phyloP scores from a whole-genome alignment of 2,113 vertebrate species.

The Epinephelus moara region DNA sequence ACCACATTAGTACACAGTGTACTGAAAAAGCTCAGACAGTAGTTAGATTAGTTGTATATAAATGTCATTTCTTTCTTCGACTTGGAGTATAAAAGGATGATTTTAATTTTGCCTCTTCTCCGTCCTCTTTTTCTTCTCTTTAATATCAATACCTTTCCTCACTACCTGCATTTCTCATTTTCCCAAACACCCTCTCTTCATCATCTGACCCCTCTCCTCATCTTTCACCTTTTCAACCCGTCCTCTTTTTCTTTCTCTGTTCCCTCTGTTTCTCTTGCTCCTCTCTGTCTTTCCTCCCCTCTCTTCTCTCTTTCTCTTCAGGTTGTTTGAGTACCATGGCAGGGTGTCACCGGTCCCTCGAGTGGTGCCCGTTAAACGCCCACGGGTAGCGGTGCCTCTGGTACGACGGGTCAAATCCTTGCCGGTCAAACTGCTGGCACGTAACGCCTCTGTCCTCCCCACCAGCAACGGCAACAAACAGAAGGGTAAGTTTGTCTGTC shows the following conservation, averaged over 20 bases:
- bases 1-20: neutral
- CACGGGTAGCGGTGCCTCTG: conserved; percentile 90
- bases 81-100: neutral
- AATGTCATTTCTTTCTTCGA: neutral
- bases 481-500: conserved; percentile 84
- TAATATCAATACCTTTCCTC: too few relatives aligned
- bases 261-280: neutral
- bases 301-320: conserved; percentile 56
- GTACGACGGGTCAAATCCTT: conserved; percentile 91
- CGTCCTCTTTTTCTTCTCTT: too few relatives aligned
- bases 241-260: neutral
- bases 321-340: conserved; percentile 92
- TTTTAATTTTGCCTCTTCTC: neutral
- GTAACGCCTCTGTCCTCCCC: conserved; percentile 83
- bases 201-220: neutral
- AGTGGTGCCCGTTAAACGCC: conserved; percentile 90
- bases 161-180: too few relatives aligned
- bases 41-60: neutral
- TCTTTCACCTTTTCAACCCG: neutral
- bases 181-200: neutral
- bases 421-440: conserved; percentile 90
- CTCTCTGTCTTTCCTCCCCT: neutral
- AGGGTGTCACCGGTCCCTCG: conserved; percentile 89
- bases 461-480: conserved; percentile 86
- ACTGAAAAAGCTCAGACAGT: neutral